phyloP scores from a whole-genome alignment of 1,140 invertebrate genomes.

The Macrosteles quadrilineatus region DNA sequence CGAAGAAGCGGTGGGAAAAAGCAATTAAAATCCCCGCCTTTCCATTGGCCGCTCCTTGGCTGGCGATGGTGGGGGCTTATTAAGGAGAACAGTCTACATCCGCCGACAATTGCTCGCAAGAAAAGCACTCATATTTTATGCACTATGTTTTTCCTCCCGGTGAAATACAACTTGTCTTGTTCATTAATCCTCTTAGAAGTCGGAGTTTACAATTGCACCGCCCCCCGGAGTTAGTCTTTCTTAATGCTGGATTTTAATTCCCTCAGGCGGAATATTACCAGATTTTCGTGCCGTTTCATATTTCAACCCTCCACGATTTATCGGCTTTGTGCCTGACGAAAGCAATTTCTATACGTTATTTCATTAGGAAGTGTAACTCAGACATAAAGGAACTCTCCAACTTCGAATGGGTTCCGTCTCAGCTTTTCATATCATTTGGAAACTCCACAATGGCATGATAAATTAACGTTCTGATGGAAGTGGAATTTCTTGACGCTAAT shows the following conservation, averaged over 20 bases:
- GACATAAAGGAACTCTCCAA: conserved; percentile 16
- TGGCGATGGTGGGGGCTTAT: conserved; percentile 21
- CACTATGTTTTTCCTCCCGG: conserved; percentile 25
- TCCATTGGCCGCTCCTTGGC: conserved; percentile 32
- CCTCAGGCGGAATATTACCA: not conserved
- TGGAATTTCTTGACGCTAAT: conserved; percentile 20
- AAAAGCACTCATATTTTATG: conserved; percentile 35
- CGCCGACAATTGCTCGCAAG: conserved; percentile 29
- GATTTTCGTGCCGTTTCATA: conserved; percentile 16
- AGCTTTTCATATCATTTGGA: conserved; percentile 21
- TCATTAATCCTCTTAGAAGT: conserved; percentile 33
- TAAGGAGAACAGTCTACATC: conserved; percentile 9
- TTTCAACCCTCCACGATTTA: not conserved
- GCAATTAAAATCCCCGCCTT: conserved; percentile 37
- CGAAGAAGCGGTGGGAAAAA: conserved; percentile 35
- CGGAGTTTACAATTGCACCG: conserved; percentile 20
- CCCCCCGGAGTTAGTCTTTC: conserved; percentile 8
- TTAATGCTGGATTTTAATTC: conserved; percentile 17
- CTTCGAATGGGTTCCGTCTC: conserved; percentile 16
- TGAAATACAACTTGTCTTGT: conserved; percentile 28
- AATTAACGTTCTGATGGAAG: conserved; percentile 18
- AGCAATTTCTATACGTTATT: conserved; percentile 21
- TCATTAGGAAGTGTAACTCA: conserved; percentile 19
- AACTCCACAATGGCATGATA: conserved; percentile 18
- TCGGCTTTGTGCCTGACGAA: conserved; percentile 17